These are phyloP conservation scores for Cladopsammia gracilis DNA, from an alignment of 64 coral and sea anemone genomes.

Conservation along the genomic window DNA sequence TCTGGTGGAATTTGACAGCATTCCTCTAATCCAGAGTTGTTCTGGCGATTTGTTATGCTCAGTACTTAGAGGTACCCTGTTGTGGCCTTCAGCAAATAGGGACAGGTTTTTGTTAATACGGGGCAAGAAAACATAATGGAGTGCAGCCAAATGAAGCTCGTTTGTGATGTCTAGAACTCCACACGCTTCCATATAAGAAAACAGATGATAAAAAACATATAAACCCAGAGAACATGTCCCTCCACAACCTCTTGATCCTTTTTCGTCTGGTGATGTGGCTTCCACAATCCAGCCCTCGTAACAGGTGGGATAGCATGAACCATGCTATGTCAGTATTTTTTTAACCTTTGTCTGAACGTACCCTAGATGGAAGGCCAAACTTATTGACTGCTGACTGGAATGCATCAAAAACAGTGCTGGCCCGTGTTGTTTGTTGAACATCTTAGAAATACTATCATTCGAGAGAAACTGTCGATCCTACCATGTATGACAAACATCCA, in stretches of 20 bases:
- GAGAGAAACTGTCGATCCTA: conserved; percentile 12
- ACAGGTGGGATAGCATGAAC: conserved; percentile 23
- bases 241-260: conserved; percentile 33
- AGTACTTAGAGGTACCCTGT: conserved; percentile 18
- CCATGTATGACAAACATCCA: conserved; percentile 37
- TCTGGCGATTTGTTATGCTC: neutral
- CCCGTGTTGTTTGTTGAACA: conserved; percentile 46
- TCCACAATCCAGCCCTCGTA: conserved; percentile 13
- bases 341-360: conserved; percentile 28
- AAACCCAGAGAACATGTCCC: conserved; percentile 16
- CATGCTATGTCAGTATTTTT: conserved; percentile 39
- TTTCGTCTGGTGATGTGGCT: conserved; percentile 46
- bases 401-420: neutral
- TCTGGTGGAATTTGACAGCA: neutral
- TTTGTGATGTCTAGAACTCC: conserved; percentile 21
- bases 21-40: conserved; percentile 20
- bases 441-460: conserved; percentile 10
- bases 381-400: conserved; percentile 5
- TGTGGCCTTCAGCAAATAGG: conserved; percentile 27
- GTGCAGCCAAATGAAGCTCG: conserved; percentile 23
- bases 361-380: conserved; percentile 47
- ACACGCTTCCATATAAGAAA: neutral
- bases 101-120: conserved; percentile 14
- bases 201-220: neutral
- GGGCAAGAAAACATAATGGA: conserved; percentile 25